Percentiles rank a stretch among this genome's conserved stretches.
phyloP scores from a whole-genome alignment of 2,113 vertebrate genomes.

The Larimichthys polyactis region DNA sequence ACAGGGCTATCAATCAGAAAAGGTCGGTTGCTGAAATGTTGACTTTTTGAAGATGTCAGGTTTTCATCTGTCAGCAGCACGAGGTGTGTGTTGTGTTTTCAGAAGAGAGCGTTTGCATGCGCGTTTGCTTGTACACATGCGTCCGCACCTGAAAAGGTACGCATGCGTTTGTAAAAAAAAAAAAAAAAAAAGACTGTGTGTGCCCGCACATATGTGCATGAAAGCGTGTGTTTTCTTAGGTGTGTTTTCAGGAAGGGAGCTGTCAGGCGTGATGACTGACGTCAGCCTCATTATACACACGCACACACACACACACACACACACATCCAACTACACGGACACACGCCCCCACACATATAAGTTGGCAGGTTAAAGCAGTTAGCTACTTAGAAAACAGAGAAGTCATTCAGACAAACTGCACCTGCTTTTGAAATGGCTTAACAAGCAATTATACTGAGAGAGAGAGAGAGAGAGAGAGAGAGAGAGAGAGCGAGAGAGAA shows the following conservation, averaged over 20 bases:
- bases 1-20: conserved; percentile 53
- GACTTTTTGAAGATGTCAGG: conserved; percentile 42
- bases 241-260: conserved; percentile 79
- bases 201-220: conserved; percentile 44
- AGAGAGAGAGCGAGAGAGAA: conserved; percentile 11
- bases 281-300: conserved; percentile 70
- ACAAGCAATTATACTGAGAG: conserved; percentile 70
- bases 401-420: conserved; percentile 80
- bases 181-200: conserved; percentile 1
- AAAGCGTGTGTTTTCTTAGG: conserved; percentile 76
- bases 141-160: conserved; percentile 19
- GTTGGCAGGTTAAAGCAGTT: conserved; percentile 72
- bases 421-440: conserved; percentile 79
- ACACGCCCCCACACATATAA: conserved; percentile 3
- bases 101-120: conserved; percentile 39
- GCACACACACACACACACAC: conserved; percentile 5
- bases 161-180: background rate
- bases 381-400: conserved; percentile 75
- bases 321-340: background rate
- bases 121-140: conserved; percentile 53
- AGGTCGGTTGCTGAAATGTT: conserved; percentile 47
- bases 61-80: conserved; percentile 63
- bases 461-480: conserved; percentile 26
- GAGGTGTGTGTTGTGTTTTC: conserved; percentile 50
- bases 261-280: conserved; percentile 78